Conservation (phyloP, 1,140 invertebrate genomes). For the Orchesella cincta region DNA sequence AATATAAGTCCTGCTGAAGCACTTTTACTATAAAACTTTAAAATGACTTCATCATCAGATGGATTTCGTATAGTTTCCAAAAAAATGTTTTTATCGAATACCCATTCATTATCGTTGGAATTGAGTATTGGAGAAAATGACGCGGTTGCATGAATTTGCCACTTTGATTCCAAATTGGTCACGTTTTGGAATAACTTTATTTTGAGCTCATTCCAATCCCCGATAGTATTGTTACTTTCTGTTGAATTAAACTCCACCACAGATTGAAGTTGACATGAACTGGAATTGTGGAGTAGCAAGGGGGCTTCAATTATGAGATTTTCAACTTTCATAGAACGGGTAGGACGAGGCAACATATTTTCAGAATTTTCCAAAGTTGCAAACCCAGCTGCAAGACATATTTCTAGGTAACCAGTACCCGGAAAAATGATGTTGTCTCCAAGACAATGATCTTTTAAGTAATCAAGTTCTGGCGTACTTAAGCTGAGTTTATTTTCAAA, state of each 20-base stretch:
- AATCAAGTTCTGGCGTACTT: constrained; percentile 17
- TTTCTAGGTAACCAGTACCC: constrained; percentile 39
- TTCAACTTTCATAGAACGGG: neutral
- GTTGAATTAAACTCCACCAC: neutral
- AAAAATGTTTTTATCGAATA: neutral
- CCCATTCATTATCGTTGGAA: neutral
- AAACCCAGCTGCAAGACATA: constrained; percentile 30
- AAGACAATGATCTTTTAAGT: constrained; percentile 37
- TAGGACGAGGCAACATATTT: neutral
- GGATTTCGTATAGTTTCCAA: neutral
- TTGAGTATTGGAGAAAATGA: neutral
- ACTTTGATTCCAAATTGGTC: neutral
- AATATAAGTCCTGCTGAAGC: constrained; percentile 34
- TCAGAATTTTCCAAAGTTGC: neutral
- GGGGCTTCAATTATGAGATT: constrained; percentile 38
- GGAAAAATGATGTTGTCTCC: constrained; percentile 38
- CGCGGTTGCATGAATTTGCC: neutral
- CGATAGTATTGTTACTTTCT: neutral
- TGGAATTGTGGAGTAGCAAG: constrained; percentile 12
- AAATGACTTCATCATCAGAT: too few species aligned
- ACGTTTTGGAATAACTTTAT: neutral
- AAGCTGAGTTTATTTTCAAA: constrained; percentile 6
- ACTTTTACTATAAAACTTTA: constrained; percentile 30
- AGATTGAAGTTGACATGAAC: neutral
- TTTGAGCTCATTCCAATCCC: too few species aligned